These are phyloP conservation scores for Machimus rusticus DNA, from an alignment of 2,888 invertebrate species.

Conservation along the genomic window DNA sequence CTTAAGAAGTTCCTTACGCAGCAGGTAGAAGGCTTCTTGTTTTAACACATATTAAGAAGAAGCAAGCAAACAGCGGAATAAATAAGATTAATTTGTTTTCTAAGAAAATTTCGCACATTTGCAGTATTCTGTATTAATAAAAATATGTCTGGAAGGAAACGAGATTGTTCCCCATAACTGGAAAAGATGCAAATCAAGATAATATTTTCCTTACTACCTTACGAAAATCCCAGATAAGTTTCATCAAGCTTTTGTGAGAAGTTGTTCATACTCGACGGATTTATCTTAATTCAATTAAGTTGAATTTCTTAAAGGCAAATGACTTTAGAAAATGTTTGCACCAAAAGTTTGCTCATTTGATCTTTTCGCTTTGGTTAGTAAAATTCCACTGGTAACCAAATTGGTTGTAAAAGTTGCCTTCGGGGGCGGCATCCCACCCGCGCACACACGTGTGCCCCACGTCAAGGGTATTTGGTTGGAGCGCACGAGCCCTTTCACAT, in stretches of 20 bases:
- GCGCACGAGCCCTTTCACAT: neutral
- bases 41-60: neutral
- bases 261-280: neutral
- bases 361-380: neutral
- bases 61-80: neutral
- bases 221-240: neutral
- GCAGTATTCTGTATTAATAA: too few relatives aligned
- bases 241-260: neutral
- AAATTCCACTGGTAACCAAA: neutral
- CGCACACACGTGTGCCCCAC: neutral
- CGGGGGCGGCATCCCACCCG: neutral
- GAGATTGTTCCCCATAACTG: neutral
- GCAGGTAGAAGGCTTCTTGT: neutral
- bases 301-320: neutral
- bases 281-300: neutral
- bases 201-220: neutral
- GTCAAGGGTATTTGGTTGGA: neutral
- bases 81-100: neutral
- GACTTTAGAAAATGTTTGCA: neutral
- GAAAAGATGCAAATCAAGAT: neutral
- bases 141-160: neutral
- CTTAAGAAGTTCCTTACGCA: too few relatives aligned
- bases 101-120: neutral
- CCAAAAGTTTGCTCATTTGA: neutral
- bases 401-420: neutral